These are phyloP conservation scores for Oryzias woworae DNA, from an alignment of 2,113 vertebrate species.

Conservation along the genomic window DNA sequence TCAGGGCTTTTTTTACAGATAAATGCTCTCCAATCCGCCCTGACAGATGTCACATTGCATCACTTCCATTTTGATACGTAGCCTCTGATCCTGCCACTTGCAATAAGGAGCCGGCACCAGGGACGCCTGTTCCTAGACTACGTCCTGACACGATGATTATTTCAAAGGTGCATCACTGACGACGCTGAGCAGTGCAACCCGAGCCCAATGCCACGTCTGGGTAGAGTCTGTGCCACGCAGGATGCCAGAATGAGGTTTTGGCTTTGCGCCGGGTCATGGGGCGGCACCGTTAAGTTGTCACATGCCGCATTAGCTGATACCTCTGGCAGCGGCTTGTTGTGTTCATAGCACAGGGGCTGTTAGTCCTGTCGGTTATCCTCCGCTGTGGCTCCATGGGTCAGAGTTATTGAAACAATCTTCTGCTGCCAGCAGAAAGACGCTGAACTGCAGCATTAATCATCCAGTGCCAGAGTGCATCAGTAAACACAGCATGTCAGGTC, in stretches of 20 bases:
- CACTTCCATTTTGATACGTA: conserved; percentile 74
- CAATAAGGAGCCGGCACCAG: conserved; percentile 75
- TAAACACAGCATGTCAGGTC: conserved; percentile 74
- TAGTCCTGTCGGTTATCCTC: conserved; percentile 39
- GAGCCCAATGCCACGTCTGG: conserved; percentile 25
- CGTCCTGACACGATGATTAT: conserved; percentile 75
- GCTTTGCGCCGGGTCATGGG: conserved; percentile 46
- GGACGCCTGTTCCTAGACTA: conserved; percentile 67
- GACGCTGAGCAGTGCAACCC: conserved; percentile 46
- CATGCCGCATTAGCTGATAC: conserved; percentile 43
- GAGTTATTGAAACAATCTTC: conserved; percentile 56
- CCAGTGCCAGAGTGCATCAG: conserved; percentile 65
- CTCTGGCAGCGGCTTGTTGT: conserved; percentile 41
- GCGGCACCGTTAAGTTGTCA: conserved; percentile 28
- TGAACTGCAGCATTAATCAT: conserved; percentile 66
- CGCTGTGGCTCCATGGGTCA: conserved; percentile 50
- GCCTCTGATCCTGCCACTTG: conserved; percentile 81
- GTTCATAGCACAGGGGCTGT: conserved; percentile 17
- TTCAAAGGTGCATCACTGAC: conserved; percentile 72
- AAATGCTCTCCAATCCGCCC: conserved; percentile 79
- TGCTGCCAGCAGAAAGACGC: conserved; percentile 47
- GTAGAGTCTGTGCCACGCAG: conserved; percentile 9
- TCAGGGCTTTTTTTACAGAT: conserved; percentile 78
- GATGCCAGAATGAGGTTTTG: conserved; percentile 39
- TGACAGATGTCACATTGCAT: conserved; percentile 83